Evolutionary conservation across 1,140 invertebrate species (phyloP).

Genomic region (Chlorops oryzae): DNA sequence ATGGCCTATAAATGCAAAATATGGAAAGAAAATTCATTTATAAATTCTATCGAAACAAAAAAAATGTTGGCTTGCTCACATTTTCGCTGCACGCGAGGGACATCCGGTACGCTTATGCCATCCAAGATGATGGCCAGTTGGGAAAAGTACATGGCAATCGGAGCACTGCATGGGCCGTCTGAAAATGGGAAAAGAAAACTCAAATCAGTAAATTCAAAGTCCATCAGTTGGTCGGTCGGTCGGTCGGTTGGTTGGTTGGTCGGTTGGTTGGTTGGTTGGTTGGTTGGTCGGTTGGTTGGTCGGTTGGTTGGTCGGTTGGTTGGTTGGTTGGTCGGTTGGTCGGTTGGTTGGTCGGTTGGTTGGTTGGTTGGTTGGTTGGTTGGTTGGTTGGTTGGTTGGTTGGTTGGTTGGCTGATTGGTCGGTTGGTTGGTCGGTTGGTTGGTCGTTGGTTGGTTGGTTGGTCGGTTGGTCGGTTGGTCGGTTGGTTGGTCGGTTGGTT

Average conservation of each 20-base stretch:
- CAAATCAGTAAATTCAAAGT: constrained; percentile 2
- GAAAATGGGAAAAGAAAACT: neutral
- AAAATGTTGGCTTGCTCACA: constrained; percentile 20
- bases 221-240: neutral
- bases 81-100: constrained; percentile 41
- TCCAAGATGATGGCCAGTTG: constrained; percentile 42
- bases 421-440: too few relatives aligned
- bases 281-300: too few relatives aligned
- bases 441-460: too few relatives aligned
- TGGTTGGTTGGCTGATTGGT: too few relatives aligned
- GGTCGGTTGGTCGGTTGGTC: too few relatives aligned
- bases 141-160: constrained; percentile 44
- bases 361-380: too few relatives aligned
- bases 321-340: too few relatives aligned
- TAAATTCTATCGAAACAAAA: neutral
- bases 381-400: neutral
- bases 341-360: too few relatives aligned
- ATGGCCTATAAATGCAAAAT: constrained; percentile 24
- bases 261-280: too few relatives aligned
- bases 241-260: too few relatives aligned
- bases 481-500: too few relatives aligned
- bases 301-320: too few relatives aligned
- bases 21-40: neutral
- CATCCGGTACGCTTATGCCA: constrained; percentile 47
- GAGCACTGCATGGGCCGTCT: constrained; percentile 46